Evolutionary conservation across 1,140 invertebrate genomes (phyloP), one percentile per base, ranked within the genome.

Genomic region (Trichoplusia ni): DNA sequence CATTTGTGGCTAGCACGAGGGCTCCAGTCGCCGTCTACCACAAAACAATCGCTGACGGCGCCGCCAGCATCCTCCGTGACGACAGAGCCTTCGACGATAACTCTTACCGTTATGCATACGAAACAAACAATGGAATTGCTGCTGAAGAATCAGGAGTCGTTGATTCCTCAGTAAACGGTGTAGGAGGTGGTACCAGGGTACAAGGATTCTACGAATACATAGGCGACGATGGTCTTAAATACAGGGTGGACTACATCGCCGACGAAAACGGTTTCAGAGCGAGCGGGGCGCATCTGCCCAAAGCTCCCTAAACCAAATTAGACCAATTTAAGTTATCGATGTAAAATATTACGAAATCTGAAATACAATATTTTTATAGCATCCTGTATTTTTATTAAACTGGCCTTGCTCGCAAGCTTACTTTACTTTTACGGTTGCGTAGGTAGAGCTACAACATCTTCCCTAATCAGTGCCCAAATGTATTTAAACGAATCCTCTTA

Each of bases 191-290:
- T 2, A 93, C 94, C 44, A 92, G 92, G 31, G 94, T 93, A 0
- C 90, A 91, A 19, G 93, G 93, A 9, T 92, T 91, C 66, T 94
- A 93, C 62, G 91, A 92, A 73, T 93, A 93, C 62, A 85, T 92
- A 16, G 92, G 91, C 4, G 89, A 91, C 27, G 91, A 93, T 79
- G 92, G 92, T 35, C 73, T 91, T 27, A 84, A 89, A 14, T 92
- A 93, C 75, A 87, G 91, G 42, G 92, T 94, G 0, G 91, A 92
- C 47, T 95, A 94, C 66, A 89, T 90, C 7, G 94, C 94, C 70
- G 94, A 94, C 66, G 93, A 94, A 76, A 92, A 94, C 13, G 94
- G 94, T 9, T 95, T 92, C 85, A 90, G 92, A 66, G 92, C 94
- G 7, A 79, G 86, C 61, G 93, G 92, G 8, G 90, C 90, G 11